Evolutionary conservation across 2,797 vertebrate genomes (phyloP).

Genomic region (Salmo trutta): DNA sequence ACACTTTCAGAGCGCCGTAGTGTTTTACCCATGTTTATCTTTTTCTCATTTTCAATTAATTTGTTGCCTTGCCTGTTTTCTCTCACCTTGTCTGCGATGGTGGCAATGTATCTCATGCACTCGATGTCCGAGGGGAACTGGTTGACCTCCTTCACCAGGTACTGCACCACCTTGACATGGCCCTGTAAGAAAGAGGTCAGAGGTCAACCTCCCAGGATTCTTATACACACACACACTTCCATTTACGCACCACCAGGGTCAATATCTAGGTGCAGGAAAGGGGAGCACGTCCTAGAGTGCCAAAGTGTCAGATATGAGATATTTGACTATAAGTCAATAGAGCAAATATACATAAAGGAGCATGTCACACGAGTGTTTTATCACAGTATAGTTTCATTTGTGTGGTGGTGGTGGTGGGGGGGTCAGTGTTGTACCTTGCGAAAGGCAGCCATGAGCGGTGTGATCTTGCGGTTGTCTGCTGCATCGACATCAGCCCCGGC

Average conservation of each 20-base stretch:
- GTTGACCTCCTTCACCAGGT: slow-evolving; percentile 88
- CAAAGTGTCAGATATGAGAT: neutral
- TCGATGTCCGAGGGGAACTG: slow-evolving; percentile 90
- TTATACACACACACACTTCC: neutral
- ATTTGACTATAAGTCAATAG: neutral
- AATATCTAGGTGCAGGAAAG: neutral
- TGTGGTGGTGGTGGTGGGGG: neutral
- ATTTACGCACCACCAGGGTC: neutral
- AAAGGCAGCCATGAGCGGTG: slow-evolving; percentile 88
- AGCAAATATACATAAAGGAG: neutral
- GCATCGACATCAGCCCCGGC: slow-evolving; percentile 87
- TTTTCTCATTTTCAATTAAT: too few species aligned
- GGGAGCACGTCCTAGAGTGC: neutral
- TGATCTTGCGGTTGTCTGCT: slow-evolving; percentile 88
- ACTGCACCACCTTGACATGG: slow-evolving; percentile 88
- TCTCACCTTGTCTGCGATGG: slow-evolving; percentile 87
- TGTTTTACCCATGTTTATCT: too few species aligned
- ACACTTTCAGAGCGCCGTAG: neutral
- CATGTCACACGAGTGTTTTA: neutral
- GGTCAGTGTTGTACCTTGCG: slow-evolving; percentile 74
- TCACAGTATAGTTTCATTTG: neutral
- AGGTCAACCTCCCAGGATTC: neutral
- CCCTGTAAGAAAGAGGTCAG: slow-evolving; percentile 67
- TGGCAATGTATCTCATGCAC: slow-evolving; percentile 90
- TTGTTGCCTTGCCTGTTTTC: neutral